Conservation (phyloP, 2,888 invertebrate genomes). For the Melitaea athalia region DNA sequence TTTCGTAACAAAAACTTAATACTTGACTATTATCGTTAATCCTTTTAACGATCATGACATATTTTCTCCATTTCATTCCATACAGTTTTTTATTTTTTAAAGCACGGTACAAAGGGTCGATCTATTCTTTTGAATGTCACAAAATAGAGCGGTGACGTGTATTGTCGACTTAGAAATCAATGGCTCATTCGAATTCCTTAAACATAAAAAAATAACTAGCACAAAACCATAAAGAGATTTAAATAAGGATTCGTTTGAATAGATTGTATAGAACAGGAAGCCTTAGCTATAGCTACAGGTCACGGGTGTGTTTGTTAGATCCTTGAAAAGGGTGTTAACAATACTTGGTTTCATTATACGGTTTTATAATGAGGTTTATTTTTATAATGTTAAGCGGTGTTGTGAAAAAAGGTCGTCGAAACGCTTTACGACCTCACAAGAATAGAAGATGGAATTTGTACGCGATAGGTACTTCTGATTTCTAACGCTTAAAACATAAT, state of each 20-base stretch:
- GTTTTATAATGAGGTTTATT: constrained; percentile 22
- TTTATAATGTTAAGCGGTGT: constrained; percentile 21
- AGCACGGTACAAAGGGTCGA: neutral
- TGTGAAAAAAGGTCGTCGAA: constrained; percentile 14
- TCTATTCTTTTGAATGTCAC: constrained; percentile 13
- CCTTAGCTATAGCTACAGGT: constrained; percentile 41
- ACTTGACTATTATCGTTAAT: constrained; percentile 1
- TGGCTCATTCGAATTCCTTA: constrained; percentile 22
- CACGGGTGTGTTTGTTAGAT: constrained; percentile 30
- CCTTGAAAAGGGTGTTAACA: constrained; percentile 35
- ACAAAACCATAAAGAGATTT: constrained; percentile 28
- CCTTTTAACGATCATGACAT: neutral
- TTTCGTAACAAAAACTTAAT: neutral
- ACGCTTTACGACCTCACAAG: neutral
- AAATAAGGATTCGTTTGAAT: constrained; percentile 37
- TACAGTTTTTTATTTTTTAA: neutral
- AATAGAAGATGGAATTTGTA: neutral
- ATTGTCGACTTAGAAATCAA: constrained; percentile 29
- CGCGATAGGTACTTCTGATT: neutral
- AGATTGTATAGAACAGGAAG: constrained; percentile 43
- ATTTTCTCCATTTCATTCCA: neutral
- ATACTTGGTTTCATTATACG: constrained; percentile 26
- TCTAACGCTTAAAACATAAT: neutral
- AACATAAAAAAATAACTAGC: constrained; percentile 6
- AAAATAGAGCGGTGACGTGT: constrained; percentile 8